phyloP scores from a whole-genome alignment of 2,797 vertebrate genomes.

The Silurus aristotelis region DNA sequence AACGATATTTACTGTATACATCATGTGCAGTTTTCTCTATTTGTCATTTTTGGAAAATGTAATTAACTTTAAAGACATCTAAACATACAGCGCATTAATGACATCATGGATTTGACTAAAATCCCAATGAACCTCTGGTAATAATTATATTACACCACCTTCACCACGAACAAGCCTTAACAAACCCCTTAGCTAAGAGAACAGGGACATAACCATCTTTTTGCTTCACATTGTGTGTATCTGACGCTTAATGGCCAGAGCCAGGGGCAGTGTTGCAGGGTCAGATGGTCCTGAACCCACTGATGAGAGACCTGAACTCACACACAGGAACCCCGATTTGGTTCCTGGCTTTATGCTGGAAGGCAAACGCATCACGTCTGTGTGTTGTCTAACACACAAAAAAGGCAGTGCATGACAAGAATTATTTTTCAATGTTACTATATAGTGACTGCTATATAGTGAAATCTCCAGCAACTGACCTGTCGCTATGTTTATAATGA shows the following conservation, averaged over 20 bases:
- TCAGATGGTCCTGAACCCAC: slow-evolving; percentile 43
- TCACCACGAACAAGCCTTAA: not conserved
- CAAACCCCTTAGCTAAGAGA: not conserved
- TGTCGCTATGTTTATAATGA: slow-evolving; percentile 33
- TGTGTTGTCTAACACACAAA: slow-evolving; percentile 1
- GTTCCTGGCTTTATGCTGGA: slow-evolving; percentile 23
- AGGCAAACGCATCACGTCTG: slow-evolving; percentile 27
- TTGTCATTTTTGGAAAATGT: not conserved
- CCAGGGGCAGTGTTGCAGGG: slow-evolving; percentile 47
- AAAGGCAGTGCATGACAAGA: not conserved
- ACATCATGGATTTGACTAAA: not conserved
- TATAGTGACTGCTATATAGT: not conserved
- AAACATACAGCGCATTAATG: not conserved
- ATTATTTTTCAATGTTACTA: slow-evolving; percentile 10
- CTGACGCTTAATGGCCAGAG: slow-evolving; percentile 38
- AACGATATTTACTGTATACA: not conserved
- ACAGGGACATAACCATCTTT: slow-evolving; percentile 41
- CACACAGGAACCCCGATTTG: slow-evolving; percentile 24
- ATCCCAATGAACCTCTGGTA: not conserved
- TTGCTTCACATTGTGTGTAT: slow-evolving; percentile 37
- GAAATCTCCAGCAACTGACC: slow-evolving; percentile 27
- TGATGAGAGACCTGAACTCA: slow-evolving; percentile 51
- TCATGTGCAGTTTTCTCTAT: not conserved
- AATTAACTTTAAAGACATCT: not conserved
- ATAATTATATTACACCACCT: not conserved